phyloP scores from a whole-genome alignment of 2,113 vertebrate species.

The Nibea albiflora region DNA sequence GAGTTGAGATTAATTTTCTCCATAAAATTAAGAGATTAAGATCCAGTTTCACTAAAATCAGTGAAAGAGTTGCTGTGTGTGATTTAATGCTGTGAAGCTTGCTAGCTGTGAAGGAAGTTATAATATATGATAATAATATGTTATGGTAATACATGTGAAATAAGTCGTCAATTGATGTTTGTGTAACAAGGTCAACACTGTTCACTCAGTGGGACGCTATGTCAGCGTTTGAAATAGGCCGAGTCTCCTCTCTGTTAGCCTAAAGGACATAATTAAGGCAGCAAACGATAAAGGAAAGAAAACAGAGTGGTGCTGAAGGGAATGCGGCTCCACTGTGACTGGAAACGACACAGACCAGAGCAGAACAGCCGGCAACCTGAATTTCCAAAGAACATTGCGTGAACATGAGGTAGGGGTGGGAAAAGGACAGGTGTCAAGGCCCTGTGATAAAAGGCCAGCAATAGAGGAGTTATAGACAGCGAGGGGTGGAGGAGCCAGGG shows the following conservation, averaged over 20 bases:
- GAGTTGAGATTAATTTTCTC: too few species aligned
- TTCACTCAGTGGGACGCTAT: not conserved
- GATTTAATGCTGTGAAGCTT: too few species aligned
- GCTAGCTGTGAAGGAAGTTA: too few species aligned
- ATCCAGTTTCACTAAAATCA: too few species aligned
- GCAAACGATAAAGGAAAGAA: not conserved
- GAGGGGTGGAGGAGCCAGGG: slow-evolving; percentile 11
- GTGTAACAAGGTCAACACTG: not conserved
- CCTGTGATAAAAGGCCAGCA: slow-evolving; percentile 61
- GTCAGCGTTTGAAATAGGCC: not conserved
- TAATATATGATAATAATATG: too few species aligned
- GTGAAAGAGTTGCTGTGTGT: too few species aligned
- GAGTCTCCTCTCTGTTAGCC: not conserved
- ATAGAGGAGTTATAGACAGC: slow-evolving; percentile 54
- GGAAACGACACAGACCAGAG: slow-evolving; percentile 18
- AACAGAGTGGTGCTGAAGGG: slow-evolving; percentile 25
- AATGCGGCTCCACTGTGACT: slow-evolving; percentile 29
- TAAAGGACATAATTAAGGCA: not conserved
- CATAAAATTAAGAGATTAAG: too few species aligned
- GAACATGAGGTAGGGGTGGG: slow-evolving; percentile 51
- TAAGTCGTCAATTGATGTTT: not conserved
- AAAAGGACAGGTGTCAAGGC: slow-evolving; percentile 73
- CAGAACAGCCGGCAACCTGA: slow-evolving; percentile 28
- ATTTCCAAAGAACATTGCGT: slow-evolving; percentile 24
- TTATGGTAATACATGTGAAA: not conserved